A percentile compares a stretch with the other conserved stretches of the same genome.
These are phyloP conservation scores for Donacobius atricapilla DNA, from an alignment of 2,113 vertebrate genomes.

Conservation along the genomic window DNA sequence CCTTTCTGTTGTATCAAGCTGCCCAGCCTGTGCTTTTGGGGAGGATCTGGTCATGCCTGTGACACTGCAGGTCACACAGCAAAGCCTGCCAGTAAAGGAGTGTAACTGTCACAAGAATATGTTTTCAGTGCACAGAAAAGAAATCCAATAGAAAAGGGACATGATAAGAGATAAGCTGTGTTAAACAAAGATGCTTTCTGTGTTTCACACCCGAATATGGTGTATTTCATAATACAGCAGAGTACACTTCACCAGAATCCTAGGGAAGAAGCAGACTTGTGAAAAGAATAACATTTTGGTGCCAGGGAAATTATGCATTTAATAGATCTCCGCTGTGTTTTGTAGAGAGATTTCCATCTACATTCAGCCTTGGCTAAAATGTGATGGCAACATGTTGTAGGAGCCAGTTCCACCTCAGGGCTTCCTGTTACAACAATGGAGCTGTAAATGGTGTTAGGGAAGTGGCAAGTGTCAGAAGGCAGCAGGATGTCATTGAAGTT, in stretches of 20 bases:
- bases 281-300: constrained; percentile 58
- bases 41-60: not conserved
- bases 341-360: constrained; percentile 39
- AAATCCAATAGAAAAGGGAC: constrained; percentile 66
- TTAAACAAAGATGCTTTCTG: constrained; percentile 65
- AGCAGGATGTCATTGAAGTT: constrained; percentile 6
- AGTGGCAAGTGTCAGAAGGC: constrained; percentile 55
- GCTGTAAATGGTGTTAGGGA: constrained; percentile 43
- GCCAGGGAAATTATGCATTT: constrained; percentile 61
- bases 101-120: not conserved
- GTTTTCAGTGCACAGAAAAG: constrained; percentile 47
- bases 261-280: constrained; percentile 48
- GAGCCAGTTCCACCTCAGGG: constrained; percentile 58
- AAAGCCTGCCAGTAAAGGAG: not conserved
- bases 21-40: not conserved
- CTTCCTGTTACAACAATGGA: constrained; percentile 11
- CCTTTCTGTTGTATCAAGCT: not conserved
- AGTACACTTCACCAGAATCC: constrained; percentile 51
- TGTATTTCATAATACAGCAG: constrained; percentile 50
- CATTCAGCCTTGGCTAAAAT: constrained; percentile 58
- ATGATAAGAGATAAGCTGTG: constrained; percentile 51
- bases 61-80: not conserved
- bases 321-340: constrained; percentile 66
- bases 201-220: constrained; percentile 15
- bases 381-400: constrained; percentile 28